These are phyloP conservation scores for Clytia hemisphaerica DNA, from an alignment of 30 jellyfish, hydroid and myxozoan genomes.

Conservation along the genomic window DNA sequence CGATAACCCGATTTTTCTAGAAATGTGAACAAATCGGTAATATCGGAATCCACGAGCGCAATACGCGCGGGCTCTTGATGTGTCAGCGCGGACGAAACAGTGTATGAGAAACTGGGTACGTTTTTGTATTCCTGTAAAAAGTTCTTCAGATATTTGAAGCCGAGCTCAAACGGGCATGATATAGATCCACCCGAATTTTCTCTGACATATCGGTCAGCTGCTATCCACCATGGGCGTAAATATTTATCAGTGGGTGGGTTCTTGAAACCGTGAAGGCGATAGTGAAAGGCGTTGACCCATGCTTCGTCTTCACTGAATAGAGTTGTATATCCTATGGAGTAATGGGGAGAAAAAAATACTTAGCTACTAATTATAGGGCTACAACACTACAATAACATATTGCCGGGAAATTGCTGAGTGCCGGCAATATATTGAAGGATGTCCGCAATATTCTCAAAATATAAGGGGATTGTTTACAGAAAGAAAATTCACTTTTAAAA, in stretches of 20 bases:
- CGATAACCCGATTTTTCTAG: constrained; percentile 17
- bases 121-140: constrained; percentile 14
- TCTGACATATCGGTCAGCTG: not conserved
- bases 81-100: not conserved
- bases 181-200: no score
- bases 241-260: constrained; percentile 62
- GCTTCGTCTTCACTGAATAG: constrained; percentile 59
- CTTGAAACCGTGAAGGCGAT: constrained; percentile 54
- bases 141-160: constrained; percentile 31
- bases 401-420: no score
- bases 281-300: constrained; percentile 35
- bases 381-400: no score
- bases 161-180: no score
- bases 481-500: no score
- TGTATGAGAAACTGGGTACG: constrained; percentile 9
- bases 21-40: not conserved
- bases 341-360: no score
- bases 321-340: constrained; percentile 69
- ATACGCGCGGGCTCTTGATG: constrained; percentile 17
- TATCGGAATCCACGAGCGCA: constrained; percentile 8
- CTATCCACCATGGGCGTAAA: constrained; percentile 61
- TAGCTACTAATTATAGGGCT: no score
- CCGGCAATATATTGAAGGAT: no score
- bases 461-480: no score
- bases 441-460: no score